Conservation (phyloP, 2,888 invertebrate genomes). For the Mimumesa dahlbomi region DNA sequence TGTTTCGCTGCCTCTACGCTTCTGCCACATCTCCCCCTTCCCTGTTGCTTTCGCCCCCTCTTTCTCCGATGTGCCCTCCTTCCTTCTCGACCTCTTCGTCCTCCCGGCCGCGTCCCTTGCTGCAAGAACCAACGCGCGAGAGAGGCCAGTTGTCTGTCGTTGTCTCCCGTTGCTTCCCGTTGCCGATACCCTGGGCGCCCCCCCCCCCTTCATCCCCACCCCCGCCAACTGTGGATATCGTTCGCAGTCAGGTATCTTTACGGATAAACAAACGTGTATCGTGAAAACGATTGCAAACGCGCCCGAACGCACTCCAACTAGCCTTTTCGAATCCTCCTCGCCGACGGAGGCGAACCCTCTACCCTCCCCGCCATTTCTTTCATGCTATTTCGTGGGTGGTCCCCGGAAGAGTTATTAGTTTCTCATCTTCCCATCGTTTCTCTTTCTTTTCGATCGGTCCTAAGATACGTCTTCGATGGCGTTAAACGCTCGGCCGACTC, state of each 20-base stretch:
- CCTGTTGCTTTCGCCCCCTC: neutral
- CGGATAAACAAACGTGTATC: neutral
- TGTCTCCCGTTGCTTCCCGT: conserved; percentile 18
- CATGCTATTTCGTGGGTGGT: neutral
- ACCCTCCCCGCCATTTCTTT: too few relatives aligned
- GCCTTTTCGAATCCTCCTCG: neutral
- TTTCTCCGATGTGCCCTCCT: conserved; percentile 5
- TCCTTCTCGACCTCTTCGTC: neutral
- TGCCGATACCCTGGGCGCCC: conserved; percentile 33
- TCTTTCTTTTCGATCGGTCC: too few relatives aligned
- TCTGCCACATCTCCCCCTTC: conserved; percentile 17
- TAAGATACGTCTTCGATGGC: too few relatives aligned
- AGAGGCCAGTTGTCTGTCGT: conserved; percentile 14
- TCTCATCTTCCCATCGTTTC: too few relatives aligned
- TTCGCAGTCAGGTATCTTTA: too few relatives aligned
- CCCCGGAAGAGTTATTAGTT: neutral
- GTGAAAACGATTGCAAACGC: neutral
- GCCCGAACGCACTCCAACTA: neutral
- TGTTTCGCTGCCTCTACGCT: conserved; percentile 48
- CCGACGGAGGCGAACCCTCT: too few relatives aligned
- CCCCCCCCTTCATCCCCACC: too few relatives aligned
- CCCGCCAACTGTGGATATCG: too few relatives aligned
- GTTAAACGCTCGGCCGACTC: too few relatives aligned
- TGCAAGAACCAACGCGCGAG: conserved; percentile 8
- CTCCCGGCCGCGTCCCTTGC: conserved; percentile 23